Conservation (phyloP, 2,113 vertebrate genomes). For the Ictalurus furcatus region DNA sequence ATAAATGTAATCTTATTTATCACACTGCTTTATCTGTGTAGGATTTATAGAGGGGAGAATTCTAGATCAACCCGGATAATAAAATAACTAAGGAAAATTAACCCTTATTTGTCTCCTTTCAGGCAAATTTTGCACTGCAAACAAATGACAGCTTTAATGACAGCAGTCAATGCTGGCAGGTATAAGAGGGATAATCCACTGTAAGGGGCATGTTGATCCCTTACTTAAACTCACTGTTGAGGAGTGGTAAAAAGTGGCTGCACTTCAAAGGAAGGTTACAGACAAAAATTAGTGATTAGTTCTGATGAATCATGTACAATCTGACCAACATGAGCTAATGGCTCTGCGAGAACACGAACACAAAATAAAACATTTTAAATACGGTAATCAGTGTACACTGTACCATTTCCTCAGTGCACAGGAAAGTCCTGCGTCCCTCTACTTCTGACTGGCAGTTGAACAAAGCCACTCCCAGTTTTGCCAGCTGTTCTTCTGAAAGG, state of each 20-base stretch:
- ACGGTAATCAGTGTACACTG: background rate
- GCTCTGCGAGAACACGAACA: background rate
- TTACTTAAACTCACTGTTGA: too few species aligned
- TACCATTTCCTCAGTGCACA: constrained; percentile 63
- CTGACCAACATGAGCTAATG: background rate
- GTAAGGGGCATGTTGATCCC: too few species aligned
- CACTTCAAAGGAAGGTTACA: background rate
- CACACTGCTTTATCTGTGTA: too few species aligned
- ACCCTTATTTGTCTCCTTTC: too few species aligned
- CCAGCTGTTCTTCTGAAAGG: constrained; percentile 75
- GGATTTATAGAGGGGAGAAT: too few species aligned
- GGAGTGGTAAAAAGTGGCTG: background rate
- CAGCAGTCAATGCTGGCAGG: too few species aligned
- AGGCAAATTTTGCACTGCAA: too few species aligned
- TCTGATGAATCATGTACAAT: background rate
- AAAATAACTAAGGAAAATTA: too few species aligned
- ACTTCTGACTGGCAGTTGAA: constrained; percentile 77
- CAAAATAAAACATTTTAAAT: background rate
- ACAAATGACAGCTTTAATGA: too few species aligned
- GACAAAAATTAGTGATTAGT: background rate
- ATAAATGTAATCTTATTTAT: too few species aligned
- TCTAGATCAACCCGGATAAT: too few species aligned
- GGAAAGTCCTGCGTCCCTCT: constrained; percentile 67
- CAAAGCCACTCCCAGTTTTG: constrained; percentile 72
- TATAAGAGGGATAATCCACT: too few species aligned